Conservation (phyloP, 35 echinoderm and acorn worm genomes). For the Heliocidaris tuberculata region DNA sequence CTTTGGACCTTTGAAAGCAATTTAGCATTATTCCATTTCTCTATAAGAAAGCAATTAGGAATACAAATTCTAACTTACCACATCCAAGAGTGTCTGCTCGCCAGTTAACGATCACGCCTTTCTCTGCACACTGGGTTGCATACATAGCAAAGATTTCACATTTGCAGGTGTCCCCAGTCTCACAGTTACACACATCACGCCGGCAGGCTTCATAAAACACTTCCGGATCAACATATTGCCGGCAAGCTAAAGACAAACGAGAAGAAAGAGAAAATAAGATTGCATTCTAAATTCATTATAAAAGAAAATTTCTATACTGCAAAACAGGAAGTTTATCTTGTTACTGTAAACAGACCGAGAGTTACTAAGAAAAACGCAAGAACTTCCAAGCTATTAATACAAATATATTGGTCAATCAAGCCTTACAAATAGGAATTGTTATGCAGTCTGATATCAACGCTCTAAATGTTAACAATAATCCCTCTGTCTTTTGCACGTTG, state of each 20-base stretch:
- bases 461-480: too few species aligned
- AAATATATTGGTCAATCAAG: too few species aligned
- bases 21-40: too few species aligned
- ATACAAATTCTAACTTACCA: constrained; percentile 51
- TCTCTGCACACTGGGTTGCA: constrained; percentile 59
- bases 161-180: constrained; percentile 47
- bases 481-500: too few species aligned
- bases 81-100: constrained; percentile 52
- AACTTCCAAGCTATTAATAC: too few species aligned
- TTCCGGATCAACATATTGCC: constrained; percentile 56
- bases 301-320: not conserved
- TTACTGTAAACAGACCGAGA: too few species aligned
- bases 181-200: constrained; percentile 73
- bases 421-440: too few species aligned
- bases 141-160: constrained; percentile 75
- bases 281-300: constrained; percentile 10
- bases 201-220: constrained; percentile 60
- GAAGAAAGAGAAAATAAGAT: not conserved
- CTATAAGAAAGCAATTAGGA: too few species aligned
- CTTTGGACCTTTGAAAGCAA: too few species aligned
- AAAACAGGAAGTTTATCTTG: too few species aligned
- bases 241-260: constrained; percentile 58
- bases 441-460: too few species aligned
- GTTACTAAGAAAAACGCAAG: too few species aligned
- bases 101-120: constrained; percentile 72